These are phyloP conservation scores for Lepidurus packardi DNA, from an alignment of 1,140 invertebrate genomes.

Conservation along the genomic window DNA sequence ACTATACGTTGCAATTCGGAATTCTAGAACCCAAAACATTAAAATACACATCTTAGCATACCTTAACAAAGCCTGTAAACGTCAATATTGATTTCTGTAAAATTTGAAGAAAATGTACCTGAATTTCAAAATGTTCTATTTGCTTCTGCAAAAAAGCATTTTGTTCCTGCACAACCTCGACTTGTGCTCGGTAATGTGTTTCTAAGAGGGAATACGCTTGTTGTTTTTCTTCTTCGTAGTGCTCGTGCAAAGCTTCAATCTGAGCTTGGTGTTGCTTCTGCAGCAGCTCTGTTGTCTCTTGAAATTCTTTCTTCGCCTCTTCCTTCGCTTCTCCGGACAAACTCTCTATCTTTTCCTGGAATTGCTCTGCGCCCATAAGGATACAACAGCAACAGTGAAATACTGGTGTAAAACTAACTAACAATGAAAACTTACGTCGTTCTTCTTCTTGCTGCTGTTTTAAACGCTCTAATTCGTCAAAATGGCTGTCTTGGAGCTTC, in stretches of 20 bases:
- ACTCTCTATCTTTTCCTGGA: not conserved
- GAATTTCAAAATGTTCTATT: slow-evolving; percentile 27
- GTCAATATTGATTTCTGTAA: not conserved
- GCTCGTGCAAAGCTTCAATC: slow-evolving; percentile 52
- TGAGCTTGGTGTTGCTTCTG: slow-evolving; percentile 45
- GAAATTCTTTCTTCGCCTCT: slow-evolving; percentile 47
- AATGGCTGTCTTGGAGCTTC: slow-evolving; percentile 51
- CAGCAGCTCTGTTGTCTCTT: slow-evolving; percentile 44
- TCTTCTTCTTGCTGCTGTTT: slow-evolving; percentile 52
- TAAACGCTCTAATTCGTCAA: slow-evolving; percentile 54
- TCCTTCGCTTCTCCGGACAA: slow-evolving; percentile 43
- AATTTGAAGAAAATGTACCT: not conserved
- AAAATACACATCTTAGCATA: not conserved
- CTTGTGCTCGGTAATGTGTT: slow-evolving; percentile 50
- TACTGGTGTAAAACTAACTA: not conserved
- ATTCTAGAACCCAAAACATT: not conserved
- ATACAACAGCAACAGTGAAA: slow-evolving; percentile 7
- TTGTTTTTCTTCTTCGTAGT: slow-evolving; percentile 50
- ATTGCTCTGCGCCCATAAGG: slow-evolving; percentile 22
- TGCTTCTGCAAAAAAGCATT: slow-evolving; percentile 33
- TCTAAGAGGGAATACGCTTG: slow-evolving; percentile 49
- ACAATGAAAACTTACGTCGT: slow-evolving; percentile 47
- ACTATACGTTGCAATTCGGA: slow-evolving; percentile 8
- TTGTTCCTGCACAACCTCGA: slow-evolving; percentile 44
- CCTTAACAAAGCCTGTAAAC: not conserved